Evolutionary conservation across 2,113 vertebrate species (phyloP).

Genomic region (Phainopepla nitens): DNA sequence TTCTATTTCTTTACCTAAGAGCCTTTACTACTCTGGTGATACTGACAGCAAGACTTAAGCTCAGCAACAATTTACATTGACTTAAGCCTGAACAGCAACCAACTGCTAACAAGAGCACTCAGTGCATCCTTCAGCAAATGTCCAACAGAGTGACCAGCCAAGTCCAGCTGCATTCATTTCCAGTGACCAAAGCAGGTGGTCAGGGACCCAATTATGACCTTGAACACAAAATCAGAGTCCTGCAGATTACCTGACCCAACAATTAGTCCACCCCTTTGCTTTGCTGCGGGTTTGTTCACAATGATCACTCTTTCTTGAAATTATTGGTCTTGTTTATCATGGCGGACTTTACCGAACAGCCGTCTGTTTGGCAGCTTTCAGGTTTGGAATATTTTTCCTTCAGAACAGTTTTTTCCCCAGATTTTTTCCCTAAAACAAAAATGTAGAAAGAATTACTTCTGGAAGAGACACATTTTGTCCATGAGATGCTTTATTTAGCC

Average conservation of each 20-base stretch:
- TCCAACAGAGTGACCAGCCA: background rate
- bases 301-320: background rate
- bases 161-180: slow-evolving; percentile 18
- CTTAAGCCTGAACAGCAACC: background rate
- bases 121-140: background rate
- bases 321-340: background rate
- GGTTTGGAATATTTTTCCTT: background rate
- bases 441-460: background rate
- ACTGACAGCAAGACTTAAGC: background rate
- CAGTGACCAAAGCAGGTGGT: background rate
- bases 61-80: background rate
- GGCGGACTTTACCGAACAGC: background rate
- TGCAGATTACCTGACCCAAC: background rate
- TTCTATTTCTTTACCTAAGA: background rate
- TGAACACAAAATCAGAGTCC: background rate
- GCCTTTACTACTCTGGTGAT: background rate
- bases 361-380: background rate
- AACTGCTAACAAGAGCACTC: background rate
- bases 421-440: background rate
- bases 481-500: background rate
- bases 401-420: background rate
- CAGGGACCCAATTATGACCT: background rate
- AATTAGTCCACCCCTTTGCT: background rate
- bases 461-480: background rate
- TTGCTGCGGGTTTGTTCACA: background rate